Percentiles rank a stretch among this genome's conserved stretches.
Conservation (phyloP, 1,140 invertebrate species). For the Euura lappo region DNA sequence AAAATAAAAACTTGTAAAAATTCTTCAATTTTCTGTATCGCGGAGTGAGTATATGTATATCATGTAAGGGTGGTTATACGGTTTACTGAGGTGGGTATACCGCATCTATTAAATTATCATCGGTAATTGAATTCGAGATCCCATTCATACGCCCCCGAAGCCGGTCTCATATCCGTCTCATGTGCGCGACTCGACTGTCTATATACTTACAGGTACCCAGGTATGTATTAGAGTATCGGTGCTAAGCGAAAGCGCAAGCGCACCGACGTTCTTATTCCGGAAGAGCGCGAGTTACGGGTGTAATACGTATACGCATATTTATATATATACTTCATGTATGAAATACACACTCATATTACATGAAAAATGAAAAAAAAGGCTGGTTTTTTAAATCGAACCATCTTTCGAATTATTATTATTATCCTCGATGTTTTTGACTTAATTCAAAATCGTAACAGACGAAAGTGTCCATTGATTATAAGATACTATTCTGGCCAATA, state of each 20-base stretch:
- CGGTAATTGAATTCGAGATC: slow-evolving; percentile 17
- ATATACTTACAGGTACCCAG: background rate
- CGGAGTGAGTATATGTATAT: background rate
- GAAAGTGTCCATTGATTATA: too few species aligned
- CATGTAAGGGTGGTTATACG: background rate
- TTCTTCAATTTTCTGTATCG: too few species aligned
- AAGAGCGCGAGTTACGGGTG: background rate
- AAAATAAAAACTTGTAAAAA: too few species aligned
- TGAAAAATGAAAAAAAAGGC: background rate
- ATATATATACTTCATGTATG: background rate
- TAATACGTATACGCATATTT: background rate
- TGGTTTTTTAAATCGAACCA: background rate
- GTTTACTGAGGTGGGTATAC: background rate
- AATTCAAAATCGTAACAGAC: too few species aligned
- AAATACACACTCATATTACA: background rate
- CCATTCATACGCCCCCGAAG: slow-evolving; percentile 3
- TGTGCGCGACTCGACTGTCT: background rate
- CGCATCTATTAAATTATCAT: slow-evolving; percentile 17
- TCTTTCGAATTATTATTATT: background rate
- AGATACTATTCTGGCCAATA: too few species aligned
- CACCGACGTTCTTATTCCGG: background rate
- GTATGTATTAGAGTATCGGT: too few species aligned
- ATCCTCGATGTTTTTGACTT: background rate
- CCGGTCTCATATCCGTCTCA: background rate
- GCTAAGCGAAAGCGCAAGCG: too few species aligned